These are phyloP conservation scores for Lepisosteus osseus DNA, from an alignment of 2,113 vertebrate species.

Conservation along the genomic window DNA sequence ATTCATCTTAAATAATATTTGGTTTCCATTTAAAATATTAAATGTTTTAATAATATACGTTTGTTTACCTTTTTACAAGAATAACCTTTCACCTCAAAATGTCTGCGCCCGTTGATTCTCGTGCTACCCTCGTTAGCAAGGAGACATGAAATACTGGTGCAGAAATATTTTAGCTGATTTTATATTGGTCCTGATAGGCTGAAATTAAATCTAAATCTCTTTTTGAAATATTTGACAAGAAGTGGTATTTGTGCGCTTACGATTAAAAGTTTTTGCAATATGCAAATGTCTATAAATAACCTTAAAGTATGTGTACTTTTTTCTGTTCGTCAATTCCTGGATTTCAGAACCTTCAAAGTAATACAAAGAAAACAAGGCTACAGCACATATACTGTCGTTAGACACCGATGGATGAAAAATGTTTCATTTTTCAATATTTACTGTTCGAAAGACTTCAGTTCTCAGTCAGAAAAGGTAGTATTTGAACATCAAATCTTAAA, in stretches of 20 bases:
- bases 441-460: constrained; percentile 33
- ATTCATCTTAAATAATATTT: too few species aligned
- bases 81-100: constrained; percentile 48
- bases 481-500: background rate
- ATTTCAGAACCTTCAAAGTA: constrained; percentile 46
- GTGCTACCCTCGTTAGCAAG: too few species aligned
- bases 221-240: too few species aligned
- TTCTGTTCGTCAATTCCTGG: constrained; percentile 29
- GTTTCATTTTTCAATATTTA: constrained; percentile 21
- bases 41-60: too few species aligned
- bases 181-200: too few species aligned
- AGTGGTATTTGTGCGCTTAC: too few species aligned
- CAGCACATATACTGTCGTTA: constrained; percentile 36
- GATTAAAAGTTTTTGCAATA: constrained; percentile 14
- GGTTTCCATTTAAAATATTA: too few species aligned
- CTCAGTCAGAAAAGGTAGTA: constrained; percentile 50
- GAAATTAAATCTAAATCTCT: too few species aligned
- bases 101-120: constrained; percentile 38
- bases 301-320: background rate
- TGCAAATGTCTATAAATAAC: constrained; percentile 35
- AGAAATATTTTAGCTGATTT: too few species aligned
- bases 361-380: constrained; percentile 32
- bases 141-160: too few species aligned
- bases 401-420: constrained; percentile 57
- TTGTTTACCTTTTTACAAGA: background rate